Evolutionary conservation across 2,113 vertebrate genomes (phyloP), one percentile per base, ranked within the genome.

Genomic region (Pandion haliaetus): DNA sequence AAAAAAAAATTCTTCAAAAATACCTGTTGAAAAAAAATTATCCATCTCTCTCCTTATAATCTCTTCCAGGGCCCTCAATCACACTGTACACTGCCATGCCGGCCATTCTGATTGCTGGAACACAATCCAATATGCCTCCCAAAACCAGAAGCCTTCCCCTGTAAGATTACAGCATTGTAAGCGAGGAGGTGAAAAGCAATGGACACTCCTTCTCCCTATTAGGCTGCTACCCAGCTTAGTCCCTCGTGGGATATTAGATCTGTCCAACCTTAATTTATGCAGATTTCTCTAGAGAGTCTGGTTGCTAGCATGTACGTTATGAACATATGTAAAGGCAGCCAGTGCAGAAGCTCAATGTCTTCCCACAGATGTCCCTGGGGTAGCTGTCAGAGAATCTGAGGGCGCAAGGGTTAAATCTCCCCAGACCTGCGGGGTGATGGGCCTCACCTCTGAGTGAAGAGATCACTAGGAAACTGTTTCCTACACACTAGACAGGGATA

Each of bases 401-500:
- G 79, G 73, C 2, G 0, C 42, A 65, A 50, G 88, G 66, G 86
- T 94, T 93, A 86, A 94, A 77, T 24, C 78, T 42, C 81, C 59
- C 73, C 3, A 1, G 70, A 73, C 66, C 73, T 34, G 24, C 0
- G 0, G 65, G 86, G 70, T 47, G 69, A 76, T 5, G 18, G 31
- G 54, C 78, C 62, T 96, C 93, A 95, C 93, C 93, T 95, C 89
- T n/a, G 32, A 65, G 38, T 9, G 38, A 62, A 65, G 77, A 91
- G 91, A 87, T 73, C 89, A 65, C 65, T 17, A 59, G 42, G 79
- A 95, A 86, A 82, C 72, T 70, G 77, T 36, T 94, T 90, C 84
- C 93, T 93, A 31, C 50, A 16, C 40, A 2, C 45, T 82, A 94
- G 93, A 89, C 93, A 90, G 78, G 91, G 94, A 94, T 94, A 96